These are phyloP conservation scores for Acanthornis magna DNA, from an alignment of 2,797 vertebrate genomes.

Conservation along the genomic window DNA sequence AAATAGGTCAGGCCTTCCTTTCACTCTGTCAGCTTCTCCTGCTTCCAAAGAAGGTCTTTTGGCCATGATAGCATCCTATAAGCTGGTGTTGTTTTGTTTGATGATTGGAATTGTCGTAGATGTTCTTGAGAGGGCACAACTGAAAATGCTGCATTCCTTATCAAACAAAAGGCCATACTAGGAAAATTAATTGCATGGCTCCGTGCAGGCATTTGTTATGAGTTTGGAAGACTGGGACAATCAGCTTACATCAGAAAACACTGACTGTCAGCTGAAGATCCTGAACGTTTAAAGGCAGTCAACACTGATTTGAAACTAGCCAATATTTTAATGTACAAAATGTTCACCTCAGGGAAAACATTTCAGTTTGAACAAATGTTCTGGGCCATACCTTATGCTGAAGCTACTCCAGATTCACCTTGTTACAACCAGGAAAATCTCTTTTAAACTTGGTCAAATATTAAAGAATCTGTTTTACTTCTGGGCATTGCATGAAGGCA, in stretches of 20 bases:
- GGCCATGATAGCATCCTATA: not conserved
- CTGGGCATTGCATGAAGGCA: not conserved
- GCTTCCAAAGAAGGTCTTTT: not conserved
- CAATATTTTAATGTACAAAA: conserved; percentile 5
- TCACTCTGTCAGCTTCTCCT: not conserved
- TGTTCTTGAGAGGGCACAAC: not conserved
- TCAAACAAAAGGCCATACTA: not conserved
- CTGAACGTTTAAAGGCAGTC: not conserved
- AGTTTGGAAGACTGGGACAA: not conserved
- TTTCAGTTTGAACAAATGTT: not conserved
- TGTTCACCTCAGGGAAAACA: not conserved
- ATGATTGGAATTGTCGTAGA: not conserved
- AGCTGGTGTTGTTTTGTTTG: not conserved
- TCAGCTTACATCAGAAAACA: not conserved
- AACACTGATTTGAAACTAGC: not conserved
- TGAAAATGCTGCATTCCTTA: not conserved
- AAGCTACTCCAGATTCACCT: not conserved
- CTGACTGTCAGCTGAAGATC: not conserved
- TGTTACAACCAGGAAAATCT: not conserved
- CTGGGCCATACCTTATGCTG: not conserved
- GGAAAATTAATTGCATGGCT: not conserved
- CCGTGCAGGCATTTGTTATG: not conserved
- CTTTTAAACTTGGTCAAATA: not conserved
- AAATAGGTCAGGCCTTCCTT: not conserved
- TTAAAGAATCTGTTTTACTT: not conserved